Evolutionary conservation across 2,888 invertebrate species (phyloP).

Genomic region (Limnephilus rhombicus): DNA sequence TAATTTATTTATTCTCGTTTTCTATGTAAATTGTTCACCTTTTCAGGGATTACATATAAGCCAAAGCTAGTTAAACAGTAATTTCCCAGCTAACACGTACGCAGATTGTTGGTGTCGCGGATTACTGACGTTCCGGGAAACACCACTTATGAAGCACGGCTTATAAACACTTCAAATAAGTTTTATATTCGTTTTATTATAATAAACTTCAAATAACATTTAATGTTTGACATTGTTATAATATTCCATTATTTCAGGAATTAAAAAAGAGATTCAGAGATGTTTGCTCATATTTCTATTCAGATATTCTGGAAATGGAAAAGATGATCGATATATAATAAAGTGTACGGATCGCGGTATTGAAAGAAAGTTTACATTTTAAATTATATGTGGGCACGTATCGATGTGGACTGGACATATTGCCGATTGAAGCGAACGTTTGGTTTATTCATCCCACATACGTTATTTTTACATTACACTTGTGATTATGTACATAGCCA

Average conservation of each 20-base stretch:
- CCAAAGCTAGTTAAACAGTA: no score
- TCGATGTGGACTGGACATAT: not conserved
- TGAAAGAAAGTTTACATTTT: not conserved
- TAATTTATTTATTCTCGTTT: no score
- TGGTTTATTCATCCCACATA: not conserved
- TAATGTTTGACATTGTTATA: no score
- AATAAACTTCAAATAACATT: no score
- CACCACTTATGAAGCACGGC: not conserved
- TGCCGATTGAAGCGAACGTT: not conserved
- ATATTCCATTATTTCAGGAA: not conserved
- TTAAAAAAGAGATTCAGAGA: not conserved
- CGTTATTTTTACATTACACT: constrained; percentile 3
- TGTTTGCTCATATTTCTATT: not conserved
- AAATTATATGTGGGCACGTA: not conserved
- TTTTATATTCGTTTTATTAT: no score
- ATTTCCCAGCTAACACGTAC: no score
- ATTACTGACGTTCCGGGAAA: not conserved
- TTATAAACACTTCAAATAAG: not conserved
- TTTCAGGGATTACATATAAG: no score
- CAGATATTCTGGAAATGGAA: not conserved
- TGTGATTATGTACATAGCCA: not conserved
- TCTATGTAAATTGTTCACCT: no score
- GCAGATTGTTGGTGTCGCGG: no score
- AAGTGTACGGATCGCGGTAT: not conserved
- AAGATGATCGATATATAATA: not conserved